phyloP scores from a whole-genome alignment of 2,888 invertebrate genomes.

The Arctia plantaginis region DNA sequence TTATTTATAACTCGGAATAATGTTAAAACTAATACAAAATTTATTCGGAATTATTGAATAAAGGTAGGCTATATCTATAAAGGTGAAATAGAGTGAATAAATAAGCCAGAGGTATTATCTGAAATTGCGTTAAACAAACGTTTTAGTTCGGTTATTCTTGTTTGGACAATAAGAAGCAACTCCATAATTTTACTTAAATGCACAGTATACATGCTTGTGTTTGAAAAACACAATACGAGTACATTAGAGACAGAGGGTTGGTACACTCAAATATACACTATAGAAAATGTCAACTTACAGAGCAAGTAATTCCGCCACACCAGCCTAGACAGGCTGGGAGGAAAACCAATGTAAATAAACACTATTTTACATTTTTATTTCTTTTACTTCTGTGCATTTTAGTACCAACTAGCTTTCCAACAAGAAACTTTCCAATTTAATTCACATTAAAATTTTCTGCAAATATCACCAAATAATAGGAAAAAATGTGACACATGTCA shows the following conservation, averaged over 20 bases:
- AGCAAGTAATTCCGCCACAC: not conserved
- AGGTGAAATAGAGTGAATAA: not conserved
- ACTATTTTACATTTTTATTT: constrained; percentile 30
- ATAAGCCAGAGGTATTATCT: not conserved
- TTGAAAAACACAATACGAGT: not conserved
- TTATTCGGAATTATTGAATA: too few species aligned
- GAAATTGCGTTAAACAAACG: too few species aligned
- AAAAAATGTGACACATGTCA: constrained; percentile 23
- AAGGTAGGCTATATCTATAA: not conserved
- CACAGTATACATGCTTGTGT: not conserved
- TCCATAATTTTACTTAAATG: too few species aligned
- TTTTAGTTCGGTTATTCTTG: too few species aligned
- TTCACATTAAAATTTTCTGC: constrained; percentile 30
- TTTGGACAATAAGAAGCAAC: too few species aligned
- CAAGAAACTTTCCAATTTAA: constrained; percentile 21
- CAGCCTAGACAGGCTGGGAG: constrained; percentile 6
- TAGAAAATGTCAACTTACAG: constrained; percentile 1
- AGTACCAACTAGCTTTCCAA: constrained; percentile 17
- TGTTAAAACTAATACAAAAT: too few species aligned
- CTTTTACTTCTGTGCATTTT: constrained; percentile 25
- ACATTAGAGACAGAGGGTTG: not conserved
- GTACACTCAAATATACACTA: not conserved
- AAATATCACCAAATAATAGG: constrained; percentile 23
- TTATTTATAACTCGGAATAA: too few species aligned
- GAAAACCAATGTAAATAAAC: constrained; percentile 1